Evolutionary conservation across 2,888 invertebrate genomes (phyloP), one percentile per base, ranked within the genome.

Genomic region (Hirtodrosophila duncani): DNA sequence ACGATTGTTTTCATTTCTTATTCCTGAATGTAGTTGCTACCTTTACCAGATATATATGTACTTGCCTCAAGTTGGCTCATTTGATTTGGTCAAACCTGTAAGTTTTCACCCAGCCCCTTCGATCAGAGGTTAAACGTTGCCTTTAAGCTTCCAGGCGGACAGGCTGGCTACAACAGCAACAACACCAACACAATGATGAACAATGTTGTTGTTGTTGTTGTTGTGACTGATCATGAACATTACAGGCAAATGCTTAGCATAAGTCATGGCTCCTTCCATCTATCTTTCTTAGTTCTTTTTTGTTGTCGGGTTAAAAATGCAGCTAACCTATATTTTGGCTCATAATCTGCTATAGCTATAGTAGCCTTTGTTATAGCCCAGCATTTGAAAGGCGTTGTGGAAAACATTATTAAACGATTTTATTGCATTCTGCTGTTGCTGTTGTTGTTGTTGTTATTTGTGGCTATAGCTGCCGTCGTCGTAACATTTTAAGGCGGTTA

Each of bases 391-490:
- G 75, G 81, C 77, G 77, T 81, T 77, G 77, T 63, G 81, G 81
- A 81, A 77, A 81, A 79, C 75, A 77, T 81, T 77, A 77, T 81
- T 79, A 77, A 75, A 80, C 80, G 68, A 81, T 79, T 81, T 79
- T 75, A 75, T 77, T 70, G 65, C 67, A 58, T 70, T 80, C 63
- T 53, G 36, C 46, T 59, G 52, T 58, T 53, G 45, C 42, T 55
- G 63, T 38, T 46, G 39, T 31, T 33, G 31, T 26, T 39, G 30
- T 11, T 18, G 36, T 8, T 45, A 21, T 14, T 37, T 18, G 27
- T 9, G 2, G 18, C 10, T 24, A 51, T 14, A 9, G 55, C 30
- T 48, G 49, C 30, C 55, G 62, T 53, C 50, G 41, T 52, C 41
- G 62, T 53, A 62, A 64, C 77, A 80, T 67, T 77, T 74, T 61